These are phyloP conservation scores for Trichoplusia ni DNA, from an alignment of 1,140 invertebrate genomes.

Conservation along the genomic window DNA sequence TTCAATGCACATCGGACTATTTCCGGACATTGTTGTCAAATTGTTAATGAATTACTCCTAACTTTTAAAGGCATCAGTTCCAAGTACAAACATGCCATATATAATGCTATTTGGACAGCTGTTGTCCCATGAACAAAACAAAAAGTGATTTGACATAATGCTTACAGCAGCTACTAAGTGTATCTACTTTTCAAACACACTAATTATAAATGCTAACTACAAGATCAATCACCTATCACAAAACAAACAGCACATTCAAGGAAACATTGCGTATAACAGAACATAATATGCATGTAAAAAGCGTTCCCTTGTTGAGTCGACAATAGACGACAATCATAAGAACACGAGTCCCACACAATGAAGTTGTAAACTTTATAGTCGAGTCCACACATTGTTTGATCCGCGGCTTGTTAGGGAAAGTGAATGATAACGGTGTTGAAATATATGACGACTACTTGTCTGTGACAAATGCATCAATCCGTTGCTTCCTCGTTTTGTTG, in stretches of 20 bases:
- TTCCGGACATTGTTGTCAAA: conserved; percentile 32
- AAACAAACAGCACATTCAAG: conserved; percentile 19
- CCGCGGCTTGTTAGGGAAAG: conserved; percentile 19
- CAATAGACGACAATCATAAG: conserved; percentile 30
- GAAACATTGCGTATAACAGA: conserved; percentile 17
- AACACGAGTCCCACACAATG: conserved; percentile 26
- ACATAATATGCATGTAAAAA: conserved; percentile 19
- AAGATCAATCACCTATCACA: background rate
- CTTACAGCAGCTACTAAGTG: no score
- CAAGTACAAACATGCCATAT: no score
- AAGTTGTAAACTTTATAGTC: conserved; percentile 26
- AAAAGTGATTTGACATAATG: no score
- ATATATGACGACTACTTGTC: conserved; percentile 8
- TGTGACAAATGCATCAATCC: conserved; percentile 15
- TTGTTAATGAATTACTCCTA: conserved; percentile 13
- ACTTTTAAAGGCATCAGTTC: background rate
- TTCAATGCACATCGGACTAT: conserved; percentile 3
- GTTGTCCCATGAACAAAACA: no score
- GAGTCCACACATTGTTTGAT: conserved; percentile 22
- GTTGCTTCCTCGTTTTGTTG: conserved; percentile 19
- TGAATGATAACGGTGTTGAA: conserved; percentile 18
- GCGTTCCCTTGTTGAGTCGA: conserved; percentile 8
- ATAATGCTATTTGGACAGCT: no score
- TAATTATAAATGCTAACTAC: no score
- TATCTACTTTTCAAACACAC: no score